A percentile compares a stretch with the other conserved stretches of the same genome.
Evolutionary conservation across 2,888 invertebrate genomes (phyloP).

Genomic region (Steromphala cineraria): DNA sequence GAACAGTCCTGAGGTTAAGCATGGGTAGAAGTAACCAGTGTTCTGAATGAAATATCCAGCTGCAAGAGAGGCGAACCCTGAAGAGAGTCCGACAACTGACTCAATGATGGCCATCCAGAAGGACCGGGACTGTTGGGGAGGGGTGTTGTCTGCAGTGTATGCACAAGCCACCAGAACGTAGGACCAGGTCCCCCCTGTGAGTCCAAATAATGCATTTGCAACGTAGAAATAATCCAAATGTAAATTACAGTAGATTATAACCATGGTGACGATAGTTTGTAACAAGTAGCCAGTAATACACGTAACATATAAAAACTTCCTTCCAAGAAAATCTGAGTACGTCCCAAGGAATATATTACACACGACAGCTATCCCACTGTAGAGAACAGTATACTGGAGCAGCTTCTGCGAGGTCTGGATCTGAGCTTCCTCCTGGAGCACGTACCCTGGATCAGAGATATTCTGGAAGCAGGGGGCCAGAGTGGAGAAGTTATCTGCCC

Average conservation of each 20-base stretch:
- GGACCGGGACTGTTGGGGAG: conserved; percentile 27
- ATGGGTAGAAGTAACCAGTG: conserved; percentile 32
- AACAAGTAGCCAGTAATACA: conserved; percentile 32
- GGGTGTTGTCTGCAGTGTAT: conserved; percentile 38
- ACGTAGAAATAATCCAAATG: conserved; percentile 42
- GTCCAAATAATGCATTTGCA: conserved; percentile 46
- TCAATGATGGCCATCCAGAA: conserved; percentile 38
- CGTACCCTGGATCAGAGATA: conserved; percentile 3
- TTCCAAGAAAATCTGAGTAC: conserved; percentile 42
- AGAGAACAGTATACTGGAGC: conserved; percentile 22
- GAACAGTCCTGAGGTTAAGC: not conserved
- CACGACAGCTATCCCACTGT: conserved; percentile 24
- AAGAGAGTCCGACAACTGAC: conserved; percentile 25
- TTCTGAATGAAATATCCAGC: conserved; percentile 37
- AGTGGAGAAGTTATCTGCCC: not conserved
- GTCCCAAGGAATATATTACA: conserved; percentile 37
- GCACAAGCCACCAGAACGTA: conserved; percentile 33
- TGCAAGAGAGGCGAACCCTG: conserved; percentile 19
- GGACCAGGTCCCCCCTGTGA: not conserved
- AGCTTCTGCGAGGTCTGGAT: conserved; percentile 24
- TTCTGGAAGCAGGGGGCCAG: conserved; percentile 14
- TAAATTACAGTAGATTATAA: conserved; percentile 45
- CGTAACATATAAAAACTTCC: conserved; percentile 41
- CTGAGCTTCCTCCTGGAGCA: conserved; percentile 26
- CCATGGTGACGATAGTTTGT: conserved; percentile 18